Evolutionary conservation across 2,888 invertebrate species (phyloP), one percentile per base, ranked within the genome.

Genomic region (Erebia aethiops): DNA sequence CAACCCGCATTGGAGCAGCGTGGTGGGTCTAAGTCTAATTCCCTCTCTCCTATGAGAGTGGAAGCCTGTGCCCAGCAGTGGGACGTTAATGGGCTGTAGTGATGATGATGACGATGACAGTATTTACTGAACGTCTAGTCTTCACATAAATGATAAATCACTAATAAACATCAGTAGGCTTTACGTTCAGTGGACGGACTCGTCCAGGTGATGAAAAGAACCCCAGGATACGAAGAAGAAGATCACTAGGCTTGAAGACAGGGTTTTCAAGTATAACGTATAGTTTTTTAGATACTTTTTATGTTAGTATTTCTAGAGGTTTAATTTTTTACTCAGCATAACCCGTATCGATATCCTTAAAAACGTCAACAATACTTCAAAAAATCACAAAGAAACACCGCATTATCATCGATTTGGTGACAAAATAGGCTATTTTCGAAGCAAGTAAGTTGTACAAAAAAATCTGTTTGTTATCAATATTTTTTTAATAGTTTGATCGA

Each of bases 321-420:
- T 58, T 58, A 35, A 1, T 14, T 58, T n/a, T 43, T 46, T 43
- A 7, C 64, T 41, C 3, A 18, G 13, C 46, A 56, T 69, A 67
- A 71, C 63, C 66, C 69, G 16, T 35, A 69, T 71, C 69, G 68
- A 69, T 69, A 69, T 66, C 60, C 61, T 62, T 46, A 49, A 67
- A 70, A 65, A 70, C 62, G 67, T 69, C 67, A 67, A 72, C 70
- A 72, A 68, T 58, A 26, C 18, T 43, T 13, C 58, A 68, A 71
- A 72, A 62, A 51, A n/a, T 49, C 16, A 46, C 67, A 72, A 70
- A 43, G 43, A 56, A 65, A 66, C 68, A 64, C 72, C 70, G 56
- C 72, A 51, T 57, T 66, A 26, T 61, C 72, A 74, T 74, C 74
- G 65, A 66, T 72, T 74, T 67, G 49, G 43, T 64, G 58, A 18